These are phyloP conservation scores for Myioborus miniatus DNA, from an alignment of 2,797 vertebrate species.

Conservation along the genomic window DNA sequence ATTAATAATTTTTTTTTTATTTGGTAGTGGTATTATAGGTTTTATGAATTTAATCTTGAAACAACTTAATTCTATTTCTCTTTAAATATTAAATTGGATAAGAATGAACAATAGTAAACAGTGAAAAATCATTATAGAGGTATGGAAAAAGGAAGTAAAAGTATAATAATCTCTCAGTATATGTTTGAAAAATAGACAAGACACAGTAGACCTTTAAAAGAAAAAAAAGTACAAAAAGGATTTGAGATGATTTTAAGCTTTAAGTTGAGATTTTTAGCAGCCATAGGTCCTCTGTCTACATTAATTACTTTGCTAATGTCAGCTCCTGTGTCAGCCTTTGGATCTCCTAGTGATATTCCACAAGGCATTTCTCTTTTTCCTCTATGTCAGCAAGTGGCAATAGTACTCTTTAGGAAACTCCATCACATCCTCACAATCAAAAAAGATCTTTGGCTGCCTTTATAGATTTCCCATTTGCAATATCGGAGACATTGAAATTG, in stretches of 20 bases:
- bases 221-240: not conserved
- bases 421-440: not conserved
- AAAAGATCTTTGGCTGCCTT: not conserved
- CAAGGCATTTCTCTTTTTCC: not conserved
- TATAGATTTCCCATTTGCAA: not conserved
- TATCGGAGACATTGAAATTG: not conserved
- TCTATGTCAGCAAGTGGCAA: not conserved
- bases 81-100: not conserved
- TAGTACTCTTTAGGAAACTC: not conserved
- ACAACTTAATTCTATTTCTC: not conserved
- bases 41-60: not conserved
- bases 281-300: not conserved
- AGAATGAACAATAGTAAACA: not conserved
- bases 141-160: not conserved
- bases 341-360: not conserved
- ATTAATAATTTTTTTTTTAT: not conserved
- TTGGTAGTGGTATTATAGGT: not conserved
- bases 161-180: not conserved
- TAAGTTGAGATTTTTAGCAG: not conserved
- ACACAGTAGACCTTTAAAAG: accelerated
- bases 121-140: not conserved
- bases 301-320: not conserved
- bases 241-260: not conserved
- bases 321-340: not conserved
- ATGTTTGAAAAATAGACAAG: not conserved